Base-by-base conservation (phyloP, 1,140 invertebrate species). In the Pomacea maculata region DNA sequence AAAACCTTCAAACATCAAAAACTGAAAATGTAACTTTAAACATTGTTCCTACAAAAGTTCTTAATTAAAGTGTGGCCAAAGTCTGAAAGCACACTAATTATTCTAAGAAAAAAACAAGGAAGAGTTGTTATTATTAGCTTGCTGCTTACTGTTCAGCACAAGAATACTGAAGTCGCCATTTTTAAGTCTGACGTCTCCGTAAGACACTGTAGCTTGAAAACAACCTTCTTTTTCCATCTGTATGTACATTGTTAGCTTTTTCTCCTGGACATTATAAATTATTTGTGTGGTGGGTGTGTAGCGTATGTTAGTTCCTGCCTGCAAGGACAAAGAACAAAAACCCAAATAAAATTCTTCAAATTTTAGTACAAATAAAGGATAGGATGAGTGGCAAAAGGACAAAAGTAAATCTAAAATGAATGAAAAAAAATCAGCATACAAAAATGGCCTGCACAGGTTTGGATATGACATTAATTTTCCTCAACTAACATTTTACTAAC, bases 91-190 rank as follows among this genome's bases (percentile, higher is more conserved):
- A 45, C 34, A 45, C 34, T 4, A 45, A 45, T 45, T 45, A 45
- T 1, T 3, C 17, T 67, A 25, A 29, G n/a, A 21, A 29, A 15
- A 52, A 78, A 45, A 65, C 0, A 65, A 17, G 3, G 7, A 67
- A 65, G 65, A 65, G 25, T 34, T 25, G 34, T 65, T 70, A 67
- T 67, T 75, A 70, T 25, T 25, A 74, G 68, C 34, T 5, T 19
- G 74, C 67, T 72, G 92, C 95, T 93, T 92, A 96, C 96, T 94
- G 86, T 95, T 96, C 70, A 98, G 93, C 52, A 97, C 96, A 85
- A 98, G 96, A 87, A 97, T 96, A 91, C 97, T 96, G 88, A 98
- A 98, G 89, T 97, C 95, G 21, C 96, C 97, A 91, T 97, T 97
- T 85, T 95, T 95, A 83, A 98, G 91, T 85, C 95, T 94, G 80